Evolutionary conservation across 2,888 invertebrate genomes (phyloP).

Genomic region (Lapara coniferarum): DNA sequence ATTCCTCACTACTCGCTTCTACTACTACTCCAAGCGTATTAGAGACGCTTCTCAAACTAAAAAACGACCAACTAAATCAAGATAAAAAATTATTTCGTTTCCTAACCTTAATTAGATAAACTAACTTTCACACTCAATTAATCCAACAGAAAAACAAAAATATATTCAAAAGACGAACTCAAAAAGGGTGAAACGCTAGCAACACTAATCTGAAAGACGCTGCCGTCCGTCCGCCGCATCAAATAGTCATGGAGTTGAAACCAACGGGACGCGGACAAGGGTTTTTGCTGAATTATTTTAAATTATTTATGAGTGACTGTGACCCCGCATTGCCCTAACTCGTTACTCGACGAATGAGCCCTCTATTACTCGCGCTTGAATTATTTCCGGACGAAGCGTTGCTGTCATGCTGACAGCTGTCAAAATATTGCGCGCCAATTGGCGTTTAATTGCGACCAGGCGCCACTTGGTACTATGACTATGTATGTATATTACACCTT

Average conservation of each 20-base stretch:
- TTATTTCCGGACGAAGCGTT: constrained; percentile 24
- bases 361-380: constrained; percentile 20
- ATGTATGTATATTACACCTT: no score
- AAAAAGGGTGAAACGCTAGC: constrained; percentile 12
- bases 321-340: constrained; percentile 62
- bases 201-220: constrained; percentile 63
- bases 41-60: no score
- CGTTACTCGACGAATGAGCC: constrained; percentile 41
- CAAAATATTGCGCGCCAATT: constrained; percentile 6
- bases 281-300: constrained; percentile 79
- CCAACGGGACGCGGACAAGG: constrained; percentile 65
- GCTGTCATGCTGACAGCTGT: constrained; percentile 1
- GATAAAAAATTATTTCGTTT: neutral
- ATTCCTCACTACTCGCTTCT: no score
- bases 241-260: constrained; percentile 69
- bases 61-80: neutral
- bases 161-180: neutral
- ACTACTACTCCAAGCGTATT: no score
- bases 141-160: neutral
- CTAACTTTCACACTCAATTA: constrained; percentile 8
- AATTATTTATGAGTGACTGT: constrained; percentile 81
- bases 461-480: neutral
- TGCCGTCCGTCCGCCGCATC: constrained; percentile 48
- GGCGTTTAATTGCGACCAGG: neutral
- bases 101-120: neutral